These are phyloP conservation scores for Australoheros facetus DNA, from an alignment of 2,797 vertebrate species.

Conservation along the genomic window DNA sequence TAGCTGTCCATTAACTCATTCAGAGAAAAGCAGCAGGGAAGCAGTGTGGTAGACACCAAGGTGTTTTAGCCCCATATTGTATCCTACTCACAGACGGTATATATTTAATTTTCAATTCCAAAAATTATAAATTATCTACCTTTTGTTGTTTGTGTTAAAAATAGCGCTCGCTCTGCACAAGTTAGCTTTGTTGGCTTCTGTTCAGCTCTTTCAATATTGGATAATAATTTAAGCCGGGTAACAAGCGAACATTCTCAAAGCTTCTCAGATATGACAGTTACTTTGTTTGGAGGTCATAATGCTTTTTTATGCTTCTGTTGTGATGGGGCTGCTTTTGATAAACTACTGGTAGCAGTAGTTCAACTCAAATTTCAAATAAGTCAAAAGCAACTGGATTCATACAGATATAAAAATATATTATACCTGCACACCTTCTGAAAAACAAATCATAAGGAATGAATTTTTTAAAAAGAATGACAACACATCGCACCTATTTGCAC, in stretches of 20 bases:
- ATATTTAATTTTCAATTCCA: not conserved
- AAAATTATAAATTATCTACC: not conserved
- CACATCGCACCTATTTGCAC: constrained; percentile 9
- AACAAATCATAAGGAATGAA: not conserved
- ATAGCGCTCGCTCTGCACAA: not conserved
- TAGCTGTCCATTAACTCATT: not conserved
- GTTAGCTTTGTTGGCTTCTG: not conserved
- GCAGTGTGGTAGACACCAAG: not conserved
- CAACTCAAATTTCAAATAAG: not conserved
- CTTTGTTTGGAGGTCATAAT: not conserved
- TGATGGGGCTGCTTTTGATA: not conserved
- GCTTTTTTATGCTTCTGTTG: not conserved
- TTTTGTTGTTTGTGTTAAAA: not conserved
- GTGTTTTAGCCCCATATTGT: not conserved
- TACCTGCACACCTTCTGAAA: not conserved
- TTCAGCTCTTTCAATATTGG: not conserved
- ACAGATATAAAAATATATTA: not conserved
- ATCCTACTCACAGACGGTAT: not conserved
- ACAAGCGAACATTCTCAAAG: not conserved
- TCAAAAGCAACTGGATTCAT: not conserved
- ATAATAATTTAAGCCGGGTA: not conserved
- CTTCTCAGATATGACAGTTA: no score
- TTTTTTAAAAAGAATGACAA: not conserved
- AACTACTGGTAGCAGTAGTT: not conserved
- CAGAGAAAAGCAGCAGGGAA: not conserved